phyloP scores from a whole-genome alignment of 2,888 invertebrate genomes.

The Ferdinandea cuprea region DNA sequence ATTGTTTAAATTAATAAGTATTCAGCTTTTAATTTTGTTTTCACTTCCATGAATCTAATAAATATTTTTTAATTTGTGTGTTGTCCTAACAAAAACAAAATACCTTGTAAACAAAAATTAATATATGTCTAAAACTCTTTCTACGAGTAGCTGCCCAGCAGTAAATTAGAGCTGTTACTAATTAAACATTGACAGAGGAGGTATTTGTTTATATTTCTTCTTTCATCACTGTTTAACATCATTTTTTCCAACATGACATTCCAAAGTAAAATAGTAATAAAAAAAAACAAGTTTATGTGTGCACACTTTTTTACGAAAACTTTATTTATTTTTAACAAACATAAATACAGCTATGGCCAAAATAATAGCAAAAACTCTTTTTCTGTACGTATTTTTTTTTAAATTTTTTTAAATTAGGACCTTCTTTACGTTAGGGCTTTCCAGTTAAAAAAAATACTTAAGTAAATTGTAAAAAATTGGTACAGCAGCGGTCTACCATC shows the following conservation, averaged over 20 bases:
- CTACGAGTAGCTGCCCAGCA: too few species aligned
- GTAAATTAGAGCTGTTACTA: constrained; percentile 18
- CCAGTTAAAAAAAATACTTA: too few species aligned
- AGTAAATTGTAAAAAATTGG: too few species aligned
- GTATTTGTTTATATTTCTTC: neutral
- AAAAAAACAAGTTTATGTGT: too few species aligned
- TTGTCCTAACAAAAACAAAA: constrained; percentile 63
- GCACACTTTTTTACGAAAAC: too few species aligned
- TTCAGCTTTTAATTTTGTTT: constrained; percentile 45
- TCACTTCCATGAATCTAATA: constrained; percentile 33
- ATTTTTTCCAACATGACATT: constrained; percentile 13
- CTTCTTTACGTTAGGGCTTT: too few species aligned
- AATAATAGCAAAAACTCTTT: too few species aligned
- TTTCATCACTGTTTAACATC: constrained; percentile 7
- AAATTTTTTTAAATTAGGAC: too few species aligned
- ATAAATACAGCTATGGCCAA: too few species aligned
- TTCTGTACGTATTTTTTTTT: too few species aligned
- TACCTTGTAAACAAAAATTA: neutral
- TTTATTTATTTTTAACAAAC: too few species aligned
- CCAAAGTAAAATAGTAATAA: neutral
- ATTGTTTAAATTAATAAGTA: constrained; percentile 50
- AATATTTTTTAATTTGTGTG: constrained; percentile 29
- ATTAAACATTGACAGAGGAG: neutral
- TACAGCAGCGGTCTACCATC: too few species aligned
- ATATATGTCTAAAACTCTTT: neutral